phyloP scores from a whole-genome alignment of 2,888 invertebrate species.

The Tenthredo notha region DNA sequence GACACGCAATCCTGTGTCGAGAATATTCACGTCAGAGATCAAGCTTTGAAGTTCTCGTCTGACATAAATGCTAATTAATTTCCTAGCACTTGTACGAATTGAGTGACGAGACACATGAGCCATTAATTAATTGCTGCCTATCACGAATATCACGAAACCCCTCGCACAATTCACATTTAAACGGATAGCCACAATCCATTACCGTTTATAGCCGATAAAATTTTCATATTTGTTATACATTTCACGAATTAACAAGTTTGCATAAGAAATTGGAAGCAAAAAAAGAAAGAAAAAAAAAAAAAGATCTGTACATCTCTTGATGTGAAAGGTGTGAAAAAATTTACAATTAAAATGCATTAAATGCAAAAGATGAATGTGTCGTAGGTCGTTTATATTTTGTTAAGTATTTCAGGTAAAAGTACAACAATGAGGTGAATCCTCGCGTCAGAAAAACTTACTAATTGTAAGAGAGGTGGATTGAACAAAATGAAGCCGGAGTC shows the following conservation, averaged over 20 bases:
- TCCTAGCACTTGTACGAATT: not conserved
- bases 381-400: not conserved
- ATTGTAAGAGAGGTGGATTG: not conserved
- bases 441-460: constrained; percentile 30
- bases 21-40: not conserved
- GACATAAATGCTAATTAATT: constrained; percentile 21
- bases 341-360: not conserved
- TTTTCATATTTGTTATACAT: not conserved
- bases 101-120: constrained; percentile 34
- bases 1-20: constrained; percentile 8
- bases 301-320: too few species aligned
- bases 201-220: not conserved
- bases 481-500: not conserved
- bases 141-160: constrained; percentile 14
- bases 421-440: not conserved
- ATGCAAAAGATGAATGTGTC: not conserved
- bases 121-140: constrained; percentile 44
- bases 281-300: too few species aligned
- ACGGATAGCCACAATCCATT: not conserved
- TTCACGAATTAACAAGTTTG: not conserved
- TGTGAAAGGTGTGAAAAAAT: not conserved
- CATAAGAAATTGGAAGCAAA: not conserved
- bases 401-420: not conserved
- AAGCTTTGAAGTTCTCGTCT: not conserved
- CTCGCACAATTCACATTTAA: not conserved